Evolutionary conservation across 2,888 invertebrate species (phyloP), one percentile per base, ranked within the genome.

Genomic region (Drymonia ruficornis): DNA sequence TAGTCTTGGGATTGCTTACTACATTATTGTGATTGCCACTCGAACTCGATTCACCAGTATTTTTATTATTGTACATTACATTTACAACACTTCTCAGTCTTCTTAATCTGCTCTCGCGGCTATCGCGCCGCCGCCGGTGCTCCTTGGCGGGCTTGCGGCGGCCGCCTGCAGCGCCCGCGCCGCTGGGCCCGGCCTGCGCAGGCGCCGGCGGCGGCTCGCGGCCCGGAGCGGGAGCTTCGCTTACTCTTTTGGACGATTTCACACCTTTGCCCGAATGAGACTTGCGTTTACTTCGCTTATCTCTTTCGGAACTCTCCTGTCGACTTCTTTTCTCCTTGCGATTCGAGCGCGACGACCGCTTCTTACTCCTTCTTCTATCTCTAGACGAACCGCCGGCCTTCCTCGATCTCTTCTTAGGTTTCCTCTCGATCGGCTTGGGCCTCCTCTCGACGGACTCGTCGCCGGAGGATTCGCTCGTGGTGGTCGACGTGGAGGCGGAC

Each of bases 61-160:
- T 71, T 59, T 70, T 78, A 58, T 70, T 61, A 63, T 66, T 68
- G 59, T 76, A 78, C 65, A 89, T 82, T 54, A 87, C 84, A 65
- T 80, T 87, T 43, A 91, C 89, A 56, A 91, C 89, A 76, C 91
- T 91, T 70, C 74, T 86, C 82, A 91, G 87, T 81, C 85, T 86
- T 82, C 15, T 31, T 36, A 36, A n/a, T 36, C 64, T 88, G 53
- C 55, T 81, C 70, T 84, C 84, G 65, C 82, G 80, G 70, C 61
- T 68, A 49, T 45, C 61, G 53, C 58, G 72, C 55, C 67, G 70
- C 53, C 62, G 60, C 8, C 59, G 65, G 34, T 55, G 55, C 40
- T 63, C 69, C 61, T 53, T 61, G 19, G 46, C 54, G 42, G 56
- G 38, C 48, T 56, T 51, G 44, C 57, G 55, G 52, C 55, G 54